Conservation (phyloP, 1,140 invertebrate species). For the Mamestra configurata region DNA sequence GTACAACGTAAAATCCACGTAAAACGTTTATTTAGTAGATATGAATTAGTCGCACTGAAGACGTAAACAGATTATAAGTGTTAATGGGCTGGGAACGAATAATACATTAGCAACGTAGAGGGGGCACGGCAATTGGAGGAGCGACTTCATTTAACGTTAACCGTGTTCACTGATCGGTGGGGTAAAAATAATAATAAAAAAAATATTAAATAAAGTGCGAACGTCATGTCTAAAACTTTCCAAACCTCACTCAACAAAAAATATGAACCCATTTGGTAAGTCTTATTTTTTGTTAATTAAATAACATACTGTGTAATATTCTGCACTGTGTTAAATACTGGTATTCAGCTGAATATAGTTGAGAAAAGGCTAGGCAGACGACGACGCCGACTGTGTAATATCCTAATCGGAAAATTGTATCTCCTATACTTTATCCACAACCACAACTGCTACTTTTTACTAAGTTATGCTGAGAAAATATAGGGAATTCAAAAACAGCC, state of each 20-base stretch:
- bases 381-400: too few species aligned
- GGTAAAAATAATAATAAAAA: neutral
- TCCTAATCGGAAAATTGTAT: too few species aligned
- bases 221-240: slow-evolving; percentile 8
- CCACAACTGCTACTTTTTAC: too few species aligned
- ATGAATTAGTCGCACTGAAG: slow-evolving; percentile 9
- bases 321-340: too few species aligned
- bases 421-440: too few species aligned
- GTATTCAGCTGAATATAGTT: too few species aligned
- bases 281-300: neutral
- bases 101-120: neutral
- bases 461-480: too few species aligned
- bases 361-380: too few species aligned
- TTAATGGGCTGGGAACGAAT: slow-evolving; percentile 2
- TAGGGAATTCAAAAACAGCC: too few species aligned
- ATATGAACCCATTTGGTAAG: slow-evolving; percentile 40
- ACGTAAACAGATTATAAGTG: slow-evolving; percentile 13
- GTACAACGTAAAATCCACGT: neutral
- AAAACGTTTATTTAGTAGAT: slow-evolving; percentile 19
- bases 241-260: neutral
- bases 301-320: neutral
- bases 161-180: neutral
- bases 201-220: neutral
- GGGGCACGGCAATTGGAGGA: neutral
- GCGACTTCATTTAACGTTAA: slow-evolving; percentile 13